phyloP scores from a whole-genome alignment of 92 coral and sea anemone genomes.

The Hydrozoanthus gracilis region DNA sequence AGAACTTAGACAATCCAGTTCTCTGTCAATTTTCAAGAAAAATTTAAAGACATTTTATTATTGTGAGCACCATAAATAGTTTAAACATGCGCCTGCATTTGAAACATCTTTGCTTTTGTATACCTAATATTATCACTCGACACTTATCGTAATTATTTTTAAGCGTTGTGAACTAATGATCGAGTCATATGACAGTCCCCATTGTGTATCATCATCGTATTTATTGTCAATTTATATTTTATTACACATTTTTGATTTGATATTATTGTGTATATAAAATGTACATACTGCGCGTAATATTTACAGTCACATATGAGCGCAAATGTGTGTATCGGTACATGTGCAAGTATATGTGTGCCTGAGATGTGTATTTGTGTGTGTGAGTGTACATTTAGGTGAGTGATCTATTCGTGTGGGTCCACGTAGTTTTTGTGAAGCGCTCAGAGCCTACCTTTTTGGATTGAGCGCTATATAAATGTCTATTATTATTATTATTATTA shows the following conservation, averaged over 20 bases:
- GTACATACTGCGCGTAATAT: background rate
- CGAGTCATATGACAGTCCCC: background rate
- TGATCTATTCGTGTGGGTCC: background rate
- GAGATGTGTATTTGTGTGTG: background rate
- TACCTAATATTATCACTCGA: background rate
- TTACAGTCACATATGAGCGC: background rate
- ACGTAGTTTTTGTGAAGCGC: slow-evolving; percentile 7
- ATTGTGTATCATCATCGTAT: background rate
- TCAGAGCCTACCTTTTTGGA: background rate
- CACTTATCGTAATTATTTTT: background rate
- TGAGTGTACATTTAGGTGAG: background rate
- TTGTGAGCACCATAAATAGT: background rate
- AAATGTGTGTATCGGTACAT: background rate
- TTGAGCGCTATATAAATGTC: background rate
- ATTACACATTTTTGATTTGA: background rate
- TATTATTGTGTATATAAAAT: background rate
- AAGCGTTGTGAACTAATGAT: background rate
- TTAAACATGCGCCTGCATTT: background rate
- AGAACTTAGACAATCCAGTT: background rate
- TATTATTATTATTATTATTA: slow-evolving; percentile 9
- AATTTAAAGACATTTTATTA: background rate
- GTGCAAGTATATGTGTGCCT: background rate
- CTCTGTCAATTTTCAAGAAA: background rate
- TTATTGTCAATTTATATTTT: background rate
- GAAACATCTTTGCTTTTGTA: background rate